These are phyloP conservation scores for Sorex araneus DNA, from an alignment of 2,113 vertebrate species.

Conservation along the genomic window DNA sequence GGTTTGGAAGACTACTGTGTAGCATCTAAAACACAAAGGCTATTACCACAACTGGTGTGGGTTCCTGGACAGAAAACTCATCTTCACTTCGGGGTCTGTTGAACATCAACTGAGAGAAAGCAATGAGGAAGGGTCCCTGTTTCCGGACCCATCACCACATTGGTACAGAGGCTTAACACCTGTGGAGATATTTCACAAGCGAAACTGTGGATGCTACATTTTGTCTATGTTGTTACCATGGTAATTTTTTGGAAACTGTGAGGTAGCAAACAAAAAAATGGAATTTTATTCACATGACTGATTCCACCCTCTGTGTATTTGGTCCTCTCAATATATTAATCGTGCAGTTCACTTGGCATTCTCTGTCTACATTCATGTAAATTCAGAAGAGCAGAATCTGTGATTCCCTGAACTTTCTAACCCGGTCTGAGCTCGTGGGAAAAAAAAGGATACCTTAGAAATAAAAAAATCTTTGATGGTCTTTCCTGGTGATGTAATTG, in stretches of 20 bases:
- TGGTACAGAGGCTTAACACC: not conserved
- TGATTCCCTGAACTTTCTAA: not conserved
- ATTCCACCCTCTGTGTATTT: conserved; percentile 1
- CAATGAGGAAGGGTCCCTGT: not conserved
- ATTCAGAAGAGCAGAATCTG: not conserved
- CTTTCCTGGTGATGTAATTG: not conserved
- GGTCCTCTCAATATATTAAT: not conserved
- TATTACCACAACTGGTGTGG: not conserved
- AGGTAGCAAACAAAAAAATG: not conserved
- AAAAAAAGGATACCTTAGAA: not conserved
- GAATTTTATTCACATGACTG: not conserved
- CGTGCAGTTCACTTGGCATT: not conserved
- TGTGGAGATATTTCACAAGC: not conserved
- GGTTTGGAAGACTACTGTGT: not conserved
- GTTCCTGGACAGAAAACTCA: not conserved
- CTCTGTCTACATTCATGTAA: not conserved
- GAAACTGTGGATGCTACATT: not conserved
- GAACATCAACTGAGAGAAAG: not conserved
- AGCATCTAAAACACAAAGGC: not conserved
- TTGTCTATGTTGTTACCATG: not conserved
- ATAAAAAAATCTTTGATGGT: not conserved
- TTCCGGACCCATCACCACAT: not conserved
- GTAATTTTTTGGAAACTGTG: conserved; percentile 19
- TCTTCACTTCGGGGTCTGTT: not conserved
- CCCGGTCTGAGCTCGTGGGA: not conserved